Conservation (phyloP, 2,888 invertebrate genomes). For the Creontiades dilutus region DNA sequence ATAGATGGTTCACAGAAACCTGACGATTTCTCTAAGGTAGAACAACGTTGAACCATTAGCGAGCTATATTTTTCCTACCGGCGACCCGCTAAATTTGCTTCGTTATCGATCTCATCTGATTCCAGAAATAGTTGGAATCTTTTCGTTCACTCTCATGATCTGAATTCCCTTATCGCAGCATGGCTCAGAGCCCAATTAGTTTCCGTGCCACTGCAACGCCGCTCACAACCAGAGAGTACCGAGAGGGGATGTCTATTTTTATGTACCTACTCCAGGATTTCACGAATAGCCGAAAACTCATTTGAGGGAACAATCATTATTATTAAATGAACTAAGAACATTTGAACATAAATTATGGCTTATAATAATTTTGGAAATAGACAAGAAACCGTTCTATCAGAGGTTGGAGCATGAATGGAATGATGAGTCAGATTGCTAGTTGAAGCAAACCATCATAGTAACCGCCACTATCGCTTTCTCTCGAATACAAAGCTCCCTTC, state of each 20-base stretch:
- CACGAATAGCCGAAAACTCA: neutral
- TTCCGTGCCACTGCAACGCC: neutral
- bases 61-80: neutral
- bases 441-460: too few species aligned
- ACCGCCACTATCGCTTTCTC: too few species aligned
- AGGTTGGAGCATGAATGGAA: too few species aligned
- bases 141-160: neutral
- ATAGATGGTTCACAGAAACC: too few species aligned
- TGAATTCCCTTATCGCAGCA: conserved; percentile 6
- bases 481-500: too few species aligned
- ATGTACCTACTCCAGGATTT: neutral
- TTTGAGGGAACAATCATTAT: too few species aligned
- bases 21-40: too few species aligned
- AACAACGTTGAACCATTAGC: neutral
- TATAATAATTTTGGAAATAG: too few species aligned
- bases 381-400: too few species aligned
- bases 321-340: too few species aligned
- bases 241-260: neutral
- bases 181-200: conserved; percentile 5
- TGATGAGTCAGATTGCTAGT: too few species aligned
- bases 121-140: neutral
- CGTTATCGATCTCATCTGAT: neutral
- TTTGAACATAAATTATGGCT: too few species aligned
- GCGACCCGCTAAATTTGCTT: neutral
- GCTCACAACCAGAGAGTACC: neutral